phyloP scores from a whole-genome alignment of 2,113 vertebrate genomes.

The Peromyscus leucopus region DNA sequence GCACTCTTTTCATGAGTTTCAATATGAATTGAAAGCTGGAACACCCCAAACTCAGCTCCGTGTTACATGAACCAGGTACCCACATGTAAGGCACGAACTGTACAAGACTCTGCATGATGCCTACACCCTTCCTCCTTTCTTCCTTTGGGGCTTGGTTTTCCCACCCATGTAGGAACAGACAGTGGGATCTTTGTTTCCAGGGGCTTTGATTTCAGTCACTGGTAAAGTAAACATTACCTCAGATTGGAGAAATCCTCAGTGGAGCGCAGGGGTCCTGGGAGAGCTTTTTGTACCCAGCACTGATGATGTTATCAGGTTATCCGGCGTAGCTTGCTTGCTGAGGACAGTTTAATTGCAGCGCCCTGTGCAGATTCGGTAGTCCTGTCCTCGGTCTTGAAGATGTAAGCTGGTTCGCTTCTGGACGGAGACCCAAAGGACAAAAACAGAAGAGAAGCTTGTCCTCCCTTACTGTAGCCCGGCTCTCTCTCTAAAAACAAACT shows the following conservation, averaged over 20 bases:
- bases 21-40: neutral
- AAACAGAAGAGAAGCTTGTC: neutral
- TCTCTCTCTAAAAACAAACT: neutral
- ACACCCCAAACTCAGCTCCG: neutral
- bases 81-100: neutral
- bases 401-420: neutral
- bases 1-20: neutral
- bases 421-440: neutral
- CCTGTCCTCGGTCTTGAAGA: no score
- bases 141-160: constrained; percentile 49
- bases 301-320: constrained; percentile 29
- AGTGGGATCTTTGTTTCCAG: constrained; percentile 53
- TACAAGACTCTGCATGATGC: neutral
- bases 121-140: neutral
- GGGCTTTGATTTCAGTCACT: constrained; percentile 62
- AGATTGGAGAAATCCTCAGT: constrained; percentile 5
- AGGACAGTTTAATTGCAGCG: neutral
- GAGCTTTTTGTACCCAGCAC: neutral
- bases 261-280: constrained; percentile 28
- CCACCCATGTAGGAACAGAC: constrained; percentile 21
- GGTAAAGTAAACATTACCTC: constrained; percentile 71
- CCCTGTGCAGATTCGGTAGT: neutral
- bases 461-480: neutral
- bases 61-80: neutral
- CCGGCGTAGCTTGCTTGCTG: neutral